phyloP scores from a whole-genome alignment of 2,888 invertebrate species.

The Axea sp. region DNA sequence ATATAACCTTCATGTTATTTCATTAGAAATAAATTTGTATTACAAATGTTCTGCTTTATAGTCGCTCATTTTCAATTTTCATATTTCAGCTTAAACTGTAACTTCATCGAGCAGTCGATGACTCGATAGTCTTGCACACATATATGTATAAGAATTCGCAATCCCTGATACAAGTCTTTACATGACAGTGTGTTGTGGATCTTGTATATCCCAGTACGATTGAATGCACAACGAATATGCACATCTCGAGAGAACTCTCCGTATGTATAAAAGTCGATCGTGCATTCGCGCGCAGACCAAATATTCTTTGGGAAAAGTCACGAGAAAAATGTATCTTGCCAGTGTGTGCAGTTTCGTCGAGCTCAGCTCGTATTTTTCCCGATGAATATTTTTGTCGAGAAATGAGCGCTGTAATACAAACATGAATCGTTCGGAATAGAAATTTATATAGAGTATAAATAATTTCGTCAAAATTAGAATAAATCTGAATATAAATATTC shows the following conservation, averaged over 20 bases:
- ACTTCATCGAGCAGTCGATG: slow-evolving; percentile 28
- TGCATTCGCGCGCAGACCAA: slow-evolving; percentile 42
- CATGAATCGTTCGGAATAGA: slow-evolving; percentile 40
- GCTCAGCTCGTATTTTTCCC: slow-evolving; percentile 34
- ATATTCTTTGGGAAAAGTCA: slow-evolving; percentile 51
- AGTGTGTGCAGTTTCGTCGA: slow-evolving; percentile 24
- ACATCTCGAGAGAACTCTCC: slow-evolving; percentile 38
- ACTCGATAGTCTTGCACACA: slow-evolving; percentile 18
- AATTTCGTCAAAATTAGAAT: slow-evolving; percentile 32
- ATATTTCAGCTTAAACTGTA: slow-evolving; percentile 4
- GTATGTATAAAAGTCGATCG: slow-evolving; percentile 46
- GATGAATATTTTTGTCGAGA: slow-evolving; percentile 51
- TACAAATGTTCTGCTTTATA: no score
- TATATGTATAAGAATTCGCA: slow-evolving; percentile 29
- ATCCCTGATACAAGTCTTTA: slow-evolving; percentile 20
- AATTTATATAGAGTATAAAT: slow-evolving; percentile 34
- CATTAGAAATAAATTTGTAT: no score
- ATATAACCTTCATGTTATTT: no score
- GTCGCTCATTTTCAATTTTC: no score
- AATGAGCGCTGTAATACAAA: slow-evolving; percentile 42
- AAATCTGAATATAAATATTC: background rate
- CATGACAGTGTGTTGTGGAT: slow-evolving; percentile 41
- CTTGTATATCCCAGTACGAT: slow-evolving; percentile 46
- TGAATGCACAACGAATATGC: slow-evolving; percentile 52
- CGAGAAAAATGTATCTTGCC: slow-evolving; percentile 40